Percentiles rank a stretch among this genome's conserved stretches.
These are phyloP conservation scores for Epinephelus coioides DNA, from an alignment of 2,797 vertebrate species.

Conservation along the genomic window DNA sequence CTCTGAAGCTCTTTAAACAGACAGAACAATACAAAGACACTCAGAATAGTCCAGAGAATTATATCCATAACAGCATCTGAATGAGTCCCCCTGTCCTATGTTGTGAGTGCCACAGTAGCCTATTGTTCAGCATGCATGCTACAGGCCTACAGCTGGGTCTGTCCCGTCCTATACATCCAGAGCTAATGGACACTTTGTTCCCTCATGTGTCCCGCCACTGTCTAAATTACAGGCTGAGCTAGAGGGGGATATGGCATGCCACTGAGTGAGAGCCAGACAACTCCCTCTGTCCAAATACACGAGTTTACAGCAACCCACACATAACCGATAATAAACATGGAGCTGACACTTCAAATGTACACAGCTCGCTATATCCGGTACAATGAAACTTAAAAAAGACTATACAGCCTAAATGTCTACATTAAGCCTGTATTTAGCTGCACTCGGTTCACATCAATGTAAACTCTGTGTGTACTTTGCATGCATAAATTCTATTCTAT, in stretches of 20 bases:
- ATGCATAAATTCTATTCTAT: not conserved
- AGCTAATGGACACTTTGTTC: conserved; percentile 74
- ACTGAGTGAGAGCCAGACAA: conserved; percentile 59
- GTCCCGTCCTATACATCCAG: conserved; percentile 62
- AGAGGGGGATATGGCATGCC: conserved; percentile 27
- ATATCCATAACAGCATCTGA: conserved; percentile 52
- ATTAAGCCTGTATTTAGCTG: conserved; percentile 21
- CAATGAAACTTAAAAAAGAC: conserved; percentile 6
- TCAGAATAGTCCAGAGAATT: conserved; percentile 36
- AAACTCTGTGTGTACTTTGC: not conserved
- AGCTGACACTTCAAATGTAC: conserved; percentile 34
- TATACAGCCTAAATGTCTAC: not conserved
- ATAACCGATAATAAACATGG: conserved; percentile 58
- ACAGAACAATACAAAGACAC: conserved; percentile 38
- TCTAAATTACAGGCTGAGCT: conserved; percentile 71
- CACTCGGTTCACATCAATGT: not conserved
- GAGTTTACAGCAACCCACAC: conserved; percentile 35
- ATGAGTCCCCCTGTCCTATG: conserved; percentile 57
- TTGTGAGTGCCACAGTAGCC: conserved; percentile 57
- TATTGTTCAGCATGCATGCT: conserved; percentile 64
- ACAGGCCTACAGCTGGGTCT: conserved; percentile 51
- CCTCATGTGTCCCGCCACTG: conserved; percentile 59
- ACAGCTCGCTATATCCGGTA: conserved; percentile 15
- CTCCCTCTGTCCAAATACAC: conserved; percentile 64
- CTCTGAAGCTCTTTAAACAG: conserved; percentile 37